Evolutionary conservation across 2,888 invertebrate species (phyloP), one percentile per base, ranked within the genome.

Genomic region (Drepana falcataria): DNA sequence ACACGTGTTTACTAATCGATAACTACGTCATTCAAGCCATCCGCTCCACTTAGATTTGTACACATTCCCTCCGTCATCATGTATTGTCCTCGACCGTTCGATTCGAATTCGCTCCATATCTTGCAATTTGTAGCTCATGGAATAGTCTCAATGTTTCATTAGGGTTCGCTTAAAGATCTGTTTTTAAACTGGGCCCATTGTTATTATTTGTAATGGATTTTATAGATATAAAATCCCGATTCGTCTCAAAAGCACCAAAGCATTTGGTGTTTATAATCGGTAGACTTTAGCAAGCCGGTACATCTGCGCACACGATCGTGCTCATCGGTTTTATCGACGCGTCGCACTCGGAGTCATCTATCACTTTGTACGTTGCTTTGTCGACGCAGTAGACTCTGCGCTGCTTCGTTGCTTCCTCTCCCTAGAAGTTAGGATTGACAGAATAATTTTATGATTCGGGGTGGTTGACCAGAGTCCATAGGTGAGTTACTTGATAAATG

Each of bases 371-470:
- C 66, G 96, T 95, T 65, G 93, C 92, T 71, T 94, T 93, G 71
- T 95, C 94, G n/a, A 95, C 94, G 76, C 96, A 96, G 92, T 95
- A 94, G 2, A 96, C 93, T 63, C 93, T 93, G 59, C 96, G 91
- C 48, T 92, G 88, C 56, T 94, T 93, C 58, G 93, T 91, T 9
- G 93, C 93, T 60, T 92, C 91, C 55, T 92, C 87, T 52, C 88
- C 89, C 91, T 91, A 81, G 3, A 69, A 68, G 58, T 49, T 60
- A 54, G 54, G 47, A n/a, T 88, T 40, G 21, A 40, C 40, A 40
- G 4, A 40, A 3, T 40, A 40, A 2, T 4, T 37, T 37, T 37
- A 37, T 37, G 3, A 4, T 37, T 37, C 3, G 5, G 4, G 4
- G 37, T 21, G 21, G 21, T 21, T 21, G 21, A 21, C 21, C 21